Conservation (phyloP, 2,888 invertebrate genomes). For the Saturnia pavonia region DNA sequence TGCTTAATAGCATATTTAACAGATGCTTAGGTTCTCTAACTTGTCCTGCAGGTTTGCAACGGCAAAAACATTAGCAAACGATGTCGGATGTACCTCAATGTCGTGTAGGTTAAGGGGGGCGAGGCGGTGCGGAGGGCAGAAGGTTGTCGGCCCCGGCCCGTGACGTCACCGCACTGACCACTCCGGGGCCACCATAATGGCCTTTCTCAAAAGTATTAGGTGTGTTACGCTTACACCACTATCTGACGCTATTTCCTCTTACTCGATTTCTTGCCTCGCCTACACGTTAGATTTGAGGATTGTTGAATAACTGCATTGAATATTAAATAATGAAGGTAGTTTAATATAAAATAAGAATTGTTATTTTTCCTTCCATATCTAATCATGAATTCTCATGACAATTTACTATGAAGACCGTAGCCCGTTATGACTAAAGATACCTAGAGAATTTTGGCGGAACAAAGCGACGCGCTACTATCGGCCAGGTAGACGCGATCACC, state of each 20-base stretch:
- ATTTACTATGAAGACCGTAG: neutral
- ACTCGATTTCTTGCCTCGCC: conserved; percentile 46
- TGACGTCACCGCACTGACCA: conserved; percentile 80
- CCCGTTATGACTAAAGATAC: conserved; percentile 52
- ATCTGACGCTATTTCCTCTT: conserved; percentile 59
- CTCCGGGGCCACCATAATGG: conserved; percentile 75
- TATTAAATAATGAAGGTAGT: conserved; percentile 13
- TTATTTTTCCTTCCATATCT: neutral
- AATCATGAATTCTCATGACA: neutral
- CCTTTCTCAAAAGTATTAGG: conserved; percentile 80
- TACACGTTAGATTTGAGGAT: conserved; percentile 48
- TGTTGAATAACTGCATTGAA: conserved; percentile 40
- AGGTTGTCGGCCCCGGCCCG: conserved; percentile 78
- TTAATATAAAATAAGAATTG: neutral
- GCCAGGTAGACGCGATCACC: conserved; percentile 66
- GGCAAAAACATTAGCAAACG: conserved; percentile 44
- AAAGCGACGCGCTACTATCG: conserved; percentile 31
- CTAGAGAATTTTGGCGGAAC: conserved; percentile 64
- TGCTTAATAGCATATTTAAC: conserved; percentile 12
- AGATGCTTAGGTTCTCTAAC: conserved; percentile 18
- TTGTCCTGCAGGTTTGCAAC: conserved; percentile 34
- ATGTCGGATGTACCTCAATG: conserved; percentile 44
- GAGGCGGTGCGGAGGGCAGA: conserved; percentile 52
- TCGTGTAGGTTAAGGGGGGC: conserved; percentile 38
- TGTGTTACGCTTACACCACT: conserved; percentile 66